Evolutionary conservation across 2,113 vertebrate species (phyloP).

Genomic region (Paradisaea rubra): DNA sequence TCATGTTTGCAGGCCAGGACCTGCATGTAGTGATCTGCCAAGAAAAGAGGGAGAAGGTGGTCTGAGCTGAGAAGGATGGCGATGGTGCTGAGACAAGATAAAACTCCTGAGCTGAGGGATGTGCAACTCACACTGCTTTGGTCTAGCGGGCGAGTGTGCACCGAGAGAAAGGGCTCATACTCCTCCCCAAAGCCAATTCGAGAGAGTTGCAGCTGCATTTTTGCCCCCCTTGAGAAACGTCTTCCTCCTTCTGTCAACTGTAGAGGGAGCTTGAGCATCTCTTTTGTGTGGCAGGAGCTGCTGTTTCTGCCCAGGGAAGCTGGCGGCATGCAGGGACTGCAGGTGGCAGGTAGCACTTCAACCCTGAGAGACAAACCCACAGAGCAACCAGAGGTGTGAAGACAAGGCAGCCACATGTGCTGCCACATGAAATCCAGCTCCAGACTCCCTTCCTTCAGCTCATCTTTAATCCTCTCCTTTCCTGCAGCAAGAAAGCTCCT

Average conservation of each 20-base stretch:
- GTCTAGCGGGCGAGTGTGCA: rapidly evolving
- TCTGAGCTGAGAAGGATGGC: neutral
- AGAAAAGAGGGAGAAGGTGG: neutral
- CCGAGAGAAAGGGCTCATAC: neutral
- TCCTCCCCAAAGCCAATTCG: neutral
- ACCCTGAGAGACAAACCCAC: neutral
- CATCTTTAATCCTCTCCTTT: neutral
- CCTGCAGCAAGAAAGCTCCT: neutral
- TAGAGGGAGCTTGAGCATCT: conserved; percentile 46
- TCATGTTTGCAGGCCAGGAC: conserved; percentile 90
- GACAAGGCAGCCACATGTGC: neutral
- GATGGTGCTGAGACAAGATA: neutral
- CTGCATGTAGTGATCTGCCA: conserved; percentile 92
- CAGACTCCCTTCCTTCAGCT: neutral
- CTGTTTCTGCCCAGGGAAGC: neutral
- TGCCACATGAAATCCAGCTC: neutral
- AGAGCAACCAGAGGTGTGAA: neutral
- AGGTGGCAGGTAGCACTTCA: neutral
- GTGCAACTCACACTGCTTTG: neutral
- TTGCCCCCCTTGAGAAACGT: neutral
- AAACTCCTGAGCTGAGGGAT: neutral
- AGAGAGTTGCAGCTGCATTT: neutral
- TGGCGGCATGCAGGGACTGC: rapidly evolving
- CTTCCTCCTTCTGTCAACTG: neutral
- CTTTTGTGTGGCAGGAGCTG: neutral